phyloP scores from a whole-genome alignment of 2,113 vertebrate genomes.

The Lagenorhynchus albirostris region DNA sequence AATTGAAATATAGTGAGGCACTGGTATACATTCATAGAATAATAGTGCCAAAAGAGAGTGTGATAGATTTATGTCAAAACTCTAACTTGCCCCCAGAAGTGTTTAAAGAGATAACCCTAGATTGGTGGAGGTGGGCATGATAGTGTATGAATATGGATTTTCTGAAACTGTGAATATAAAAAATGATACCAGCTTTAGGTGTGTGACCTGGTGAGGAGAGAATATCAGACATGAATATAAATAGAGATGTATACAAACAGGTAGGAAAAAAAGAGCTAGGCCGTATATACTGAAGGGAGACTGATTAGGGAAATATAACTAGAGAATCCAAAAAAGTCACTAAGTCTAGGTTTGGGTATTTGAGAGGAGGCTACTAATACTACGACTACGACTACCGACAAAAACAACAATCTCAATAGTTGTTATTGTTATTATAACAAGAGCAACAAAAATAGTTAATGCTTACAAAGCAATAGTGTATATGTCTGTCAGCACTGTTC shows the following conservation, averaged over 20 bases:
- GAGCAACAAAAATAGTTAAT: neutral
- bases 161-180: neutral
- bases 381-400: neutral
- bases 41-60: neutral
- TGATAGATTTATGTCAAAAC: neutral
- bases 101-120: neutral
- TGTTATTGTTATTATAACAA: neutral
- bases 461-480: neutral
- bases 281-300: neutral
- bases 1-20: neutral
- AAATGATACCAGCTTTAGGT: neutral
- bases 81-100: neutral
- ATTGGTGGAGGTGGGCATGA: neutral
- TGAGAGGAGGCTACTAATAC: neutral
- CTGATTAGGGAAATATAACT: neutral
- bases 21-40: neutral
- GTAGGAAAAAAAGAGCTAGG: neutral
- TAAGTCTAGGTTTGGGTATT: neutral
- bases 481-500: neutral
- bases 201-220: neutral
- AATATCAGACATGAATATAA: neutral
- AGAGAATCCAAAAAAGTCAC: neutral
- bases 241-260: neutral
- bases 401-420: neutral
- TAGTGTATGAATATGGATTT: neutral